Percentiles rank a stretch among this genome's conserved stretches.
These are phyloP conservation scores for Stenoptilia bipunctidactyla DNA, from an alignment of 2,888 invertebrate species.

Conservation along the genomic window DNA sequence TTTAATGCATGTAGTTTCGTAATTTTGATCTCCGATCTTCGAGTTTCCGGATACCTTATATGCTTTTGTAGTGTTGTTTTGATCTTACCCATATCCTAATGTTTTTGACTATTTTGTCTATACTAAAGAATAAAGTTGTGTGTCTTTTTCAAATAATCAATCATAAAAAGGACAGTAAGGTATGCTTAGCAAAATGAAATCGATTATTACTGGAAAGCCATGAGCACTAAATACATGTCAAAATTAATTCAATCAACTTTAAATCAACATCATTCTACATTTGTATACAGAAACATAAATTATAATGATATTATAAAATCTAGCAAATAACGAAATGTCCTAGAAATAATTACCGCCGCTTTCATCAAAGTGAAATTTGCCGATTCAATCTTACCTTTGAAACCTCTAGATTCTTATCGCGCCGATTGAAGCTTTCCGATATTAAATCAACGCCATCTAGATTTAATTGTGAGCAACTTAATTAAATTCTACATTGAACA, in stretches of 20 bases:
- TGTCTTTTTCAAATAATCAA: no score
- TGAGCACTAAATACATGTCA: no score
- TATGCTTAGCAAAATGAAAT: no score
- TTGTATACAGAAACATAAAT: neutral
- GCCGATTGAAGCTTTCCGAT: slow-evolving; percentile 6
- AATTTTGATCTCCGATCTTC: slow-evolving; percentile 21
- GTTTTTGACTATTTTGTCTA: no score
- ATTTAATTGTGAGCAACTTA: slow-evolving; percentile 43
- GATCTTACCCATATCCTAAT: no score
- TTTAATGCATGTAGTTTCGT: slow-evolving; percentile 18
- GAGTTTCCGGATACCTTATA: neutral
- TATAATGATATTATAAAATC: neutral
- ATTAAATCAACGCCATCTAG: slow-evolving; percentile 17
- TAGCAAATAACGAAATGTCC: slow-evolving; percentile 6
- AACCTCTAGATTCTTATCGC: slow-evolving; percentile 15
- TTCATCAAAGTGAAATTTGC: slow-evolving; percentile 1
- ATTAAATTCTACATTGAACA: slow-evolving; percentile 37
- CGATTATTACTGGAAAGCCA: no score
- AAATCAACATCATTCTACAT: neutral
- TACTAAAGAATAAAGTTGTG: no score
- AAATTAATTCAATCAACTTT: neutral
- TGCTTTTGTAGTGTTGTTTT: neutral
- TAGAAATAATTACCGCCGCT: slow-evolving; percentile 2
- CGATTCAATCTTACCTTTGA: slow-evolving; percentile 14
- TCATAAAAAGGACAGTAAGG: no score